Evolutionary conservation across 2,888 invertebrate species (phyloP).

Genomic region (Odontocerum albicorne): DNA sequence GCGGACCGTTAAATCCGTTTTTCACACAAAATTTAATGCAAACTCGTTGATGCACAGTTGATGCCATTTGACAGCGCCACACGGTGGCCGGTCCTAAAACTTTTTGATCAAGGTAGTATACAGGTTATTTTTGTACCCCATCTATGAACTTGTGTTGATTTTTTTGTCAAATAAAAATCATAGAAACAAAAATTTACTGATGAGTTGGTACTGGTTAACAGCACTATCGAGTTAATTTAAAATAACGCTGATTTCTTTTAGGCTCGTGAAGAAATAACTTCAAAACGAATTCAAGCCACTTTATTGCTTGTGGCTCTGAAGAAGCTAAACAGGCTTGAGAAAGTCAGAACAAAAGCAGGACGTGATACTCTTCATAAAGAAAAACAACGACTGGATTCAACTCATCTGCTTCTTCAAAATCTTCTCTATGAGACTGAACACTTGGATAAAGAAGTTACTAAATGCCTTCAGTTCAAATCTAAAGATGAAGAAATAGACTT

Average conservation of each 20-base stretch:
- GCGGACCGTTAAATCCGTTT: no score
- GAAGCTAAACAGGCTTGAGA: conserved; percentile 87
- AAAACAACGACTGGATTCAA: conserved; percentile 87
- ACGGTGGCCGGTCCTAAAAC: no score
- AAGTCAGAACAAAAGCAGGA: conserved; percentile 80
- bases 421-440: conserved; percentile 92
- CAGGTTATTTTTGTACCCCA: neutral
- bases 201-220: no score
- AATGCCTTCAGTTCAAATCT: conserved; percentile 93
- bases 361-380: conserved; percentile 80
- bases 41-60: no score
- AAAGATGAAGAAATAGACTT: conserved; percentile 93
- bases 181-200: no score
- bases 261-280: conserved; percentile 64
- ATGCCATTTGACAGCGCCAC: no score
- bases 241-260: no score
- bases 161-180: no score
- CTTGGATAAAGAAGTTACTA: conserved; percentile 91
- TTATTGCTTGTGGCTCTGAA: conserved; percentile 81
- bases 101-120: neutral
- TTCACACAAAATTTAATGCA: no score
- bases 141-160: neutral
- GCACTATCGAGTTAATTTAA: no score
- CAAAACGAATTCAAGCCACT: conserved; percentile 72
- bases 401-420: conserved; percentile 89